A percentile compares a stretch with the other conserved stretches of the same genome.
Evolutionary conservation across 2,888 invertebrate species (phyloP).

Genomic region (Agrochola litura): DNA sequence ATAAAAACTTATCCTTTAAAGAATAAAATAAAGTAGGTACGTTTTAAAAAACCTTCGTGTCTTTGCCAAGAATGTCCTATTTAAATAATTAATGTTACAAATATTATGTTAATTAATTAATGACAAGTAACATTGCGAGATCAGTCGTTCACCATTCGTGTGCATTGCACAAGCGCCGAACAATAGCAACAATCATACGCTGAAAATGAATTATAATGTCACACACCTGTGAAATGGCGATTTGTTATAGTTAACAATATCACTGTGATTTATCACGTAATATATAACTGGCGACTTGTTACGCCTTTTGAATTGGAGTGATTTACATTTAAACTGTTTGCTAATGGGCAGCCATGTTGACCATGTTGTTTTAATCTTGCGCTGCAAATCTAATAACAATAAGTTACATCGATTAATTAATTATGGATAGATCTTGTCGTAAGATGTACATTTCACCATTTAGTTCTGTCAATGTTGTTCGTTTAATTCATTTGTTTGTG

Average conservation of each 20-base stretch:
- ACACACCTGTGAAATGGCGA: conserved; percentile 62
- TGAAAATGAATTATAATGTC: conserved; percentile 60
- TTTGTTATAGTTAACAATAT: conserved; percentile 51
- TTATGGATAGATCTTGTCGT: conserved; percentile 35
- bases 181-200: conserved; percentile 66
- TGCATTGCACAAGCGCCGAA: conserved; percentile 70
- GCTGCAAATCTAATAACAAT: conserved; percentile 33
- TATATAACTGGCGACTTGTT: neutral
- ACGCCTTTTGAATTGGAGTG: conserved; percentile 37
- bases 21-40: no score
- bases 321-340: conserved; percentile 46
- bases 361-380: conserved; percentile 44
- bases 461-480: conserved; percentile 29
- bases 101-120: conserved; percentile 76
- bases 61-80: conserved; percentile 4
- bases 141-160: conserved; percentile 58
- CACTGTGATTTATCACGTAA: conserved; percentile 45
- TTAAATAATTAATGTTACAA: conserved; percentile 34
- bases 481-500: conserved; percentile 19
- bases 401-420: conserved; percentile 38
- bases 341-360: conserved; percentile 39
- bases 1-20: no score
- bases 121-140: conserved; percentile 70
- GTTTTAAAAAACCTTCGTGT: neutral
- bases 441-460: conserved; percentile 36